Evolutionary conservation across 1,140 invertebrate species (phyloP).

Genomic region (Drosophila yakuba): DNA sequence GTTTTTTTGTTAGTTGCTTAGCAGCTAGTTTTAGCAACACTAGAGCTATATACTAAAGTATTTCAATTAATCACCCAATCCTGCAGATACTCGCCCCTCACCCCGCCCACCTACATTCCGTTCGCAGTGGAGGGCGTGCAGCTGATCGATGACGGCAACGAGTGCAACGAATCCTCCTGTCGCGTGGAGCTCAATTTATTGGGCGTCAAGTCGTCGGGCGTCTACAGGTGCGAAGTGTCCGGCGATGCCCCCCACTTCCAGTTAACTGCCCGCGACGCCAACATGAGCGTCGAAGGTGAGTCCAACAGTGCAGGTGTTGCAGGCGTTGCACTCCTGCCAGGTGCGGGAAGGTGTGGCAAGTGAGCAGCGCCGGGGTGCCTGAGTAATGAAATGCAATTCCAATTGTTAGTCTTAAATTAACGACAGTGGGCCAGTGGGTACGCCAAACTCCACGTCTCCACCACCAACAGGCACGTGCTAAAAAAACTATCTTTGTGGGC

Average conservation of each 20-base stretch:
- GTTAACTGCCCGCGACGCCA: conserved; percentile 86
- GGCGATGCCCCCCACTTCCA: conserved; percentile 88
- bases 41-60: not conserved
- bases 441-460: not conserved
- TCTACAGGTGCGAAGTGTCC: conserved; percentile 88
- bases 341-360: not conserved
- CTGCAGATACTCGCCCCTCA: conserved; percentile 77
- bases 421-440: conserved; percentile 24
- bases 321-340: not conserved
- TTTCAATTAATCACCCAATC: conserved; percentile 6
- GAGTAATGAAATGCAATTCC: conserved; percentile 69
- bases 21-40: not conserved
- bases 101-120: conserved; percentile 69
- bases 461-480: conserved; percentile 12
- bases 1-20: too few relatives aligned
- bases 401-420: conserved; percentile 76
- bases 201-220: conserved; percentile 85
- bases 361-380: conserved; percentile 86
- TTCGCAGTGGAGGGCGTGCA: conserved; percentile 87
- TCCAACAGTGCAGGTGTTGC: not conserved
- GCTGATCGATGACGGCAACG: conserved; percentile 90
- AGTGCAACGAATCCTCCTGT: conserved; percentile 86
- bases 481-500: conserved; percentile 22
- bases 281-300: conserved; percentile 87
- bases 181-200: conserved; percentile 86